phyloP scores from a whole-genome alignment of 2,888 invertebrate genomes.

The Macrosoma leucophasiata region DNA sequence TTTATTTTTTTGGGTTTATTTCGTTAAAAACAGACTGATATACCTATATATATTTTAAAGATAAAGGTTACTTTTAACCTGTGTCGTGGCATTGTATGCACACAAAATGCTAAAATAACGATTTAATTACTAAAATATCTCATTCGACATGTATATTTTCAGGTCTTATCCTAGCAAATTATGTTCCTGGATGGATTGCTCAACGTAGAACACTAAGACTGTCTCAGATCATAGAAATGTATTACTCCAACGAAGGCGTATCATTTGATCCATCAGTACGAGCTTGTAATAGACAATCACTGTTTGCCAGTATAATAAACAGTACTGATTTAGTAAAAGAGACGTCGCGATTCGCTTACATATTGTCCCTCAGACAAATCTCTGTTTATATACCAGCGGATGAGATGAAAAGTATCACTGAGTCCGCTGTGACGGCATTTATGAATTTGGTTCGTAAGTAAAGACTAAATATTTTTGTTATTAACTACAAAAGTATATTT shows the following conservation, averaged over 20 bases:
- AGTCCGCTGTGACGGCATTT: constrained; percentile 65
- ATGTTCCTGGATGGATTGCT: constrained; percentile 69
- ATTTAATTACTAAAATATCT: background rate
- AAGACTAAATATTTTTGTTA: too few relatives aligned
- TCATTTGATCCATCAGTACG: constrained; percentile 72
- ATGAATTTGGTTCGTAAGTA: constrained; percentile 68
- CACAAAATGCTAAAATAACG: too few relatives aligned
- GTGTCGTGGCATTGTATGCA: too few relatives aligned
- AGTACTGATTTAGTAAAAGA: constrained; percentile 53
- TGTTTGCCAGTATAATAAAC: constrained; percentile 57
- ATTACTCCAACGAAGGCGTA: constrained; percentile 78
- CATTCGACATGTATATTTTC: constrained; percentile 29
- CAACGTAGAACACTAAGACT: constrained; percentile 68
- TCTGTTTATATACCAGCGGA: constrained; percentile 57
- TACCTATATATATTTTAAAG: too few relatives aligned
- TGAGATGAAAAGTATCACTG: constrained; percentile 62
- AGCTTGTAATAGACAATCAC: constrained; percentile 72
- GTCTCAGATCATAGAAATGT: constrained; percentile 80
- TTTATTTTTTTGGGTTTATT: too few relatives aligned
- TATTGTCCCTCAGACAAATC: constrained; percentile 57
- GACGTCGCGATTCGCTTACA: constrained; percentile 56
- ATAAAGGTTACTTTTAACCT: constrained; percentile 3
- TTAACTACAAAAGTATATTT: too few relatives aligned
- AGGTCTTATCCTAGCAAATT: constrained; percentile 74
- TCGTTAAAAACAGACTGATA: too few relatives aligned